These are phyloP conservation scores for Pediacus dermestoides DNA, from an alignment of 2,888 invertebrate species.

Conservation along the genomic window DNA sequence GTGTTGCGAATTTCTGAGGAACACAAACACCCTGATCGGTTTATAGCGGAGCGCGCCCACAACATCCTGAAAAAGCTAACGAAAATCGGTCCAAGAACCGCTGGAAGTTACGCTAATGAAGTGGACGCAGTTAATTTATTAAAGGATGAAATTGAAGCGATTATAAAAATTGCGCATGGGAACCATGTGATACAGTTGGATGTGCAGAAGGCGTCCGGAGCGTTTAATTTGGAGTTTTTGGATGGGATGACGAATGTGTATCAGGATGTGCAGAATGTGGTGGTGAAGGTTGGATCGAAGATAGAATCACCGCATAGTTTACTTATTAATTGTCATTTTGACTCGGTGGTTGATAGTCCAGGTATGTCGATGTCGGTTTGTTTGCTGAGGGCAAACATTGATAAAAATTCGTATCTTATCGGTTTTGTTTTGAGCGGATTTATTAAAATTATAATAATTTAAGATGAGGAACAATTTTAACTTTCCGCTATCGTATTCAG, in stretches of 20 bases:
- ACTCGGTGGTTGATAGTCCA: constrained; percentile 69
- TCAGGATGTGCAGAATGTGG: constrained; percentile 63
- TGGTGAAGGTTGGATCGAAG: constrained; percentile 62
- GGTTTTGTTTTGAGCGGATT: not conserved
- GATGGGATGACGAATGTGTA: constrained; percentile 73
- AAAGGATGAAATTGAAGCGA: constrained; percentile 47
- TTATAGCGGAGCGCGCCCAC: constrained; percentile 64
- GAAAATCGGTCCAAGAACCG: constrained; percentile 59
- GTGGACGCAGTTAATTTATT: constrained; percentile 55
- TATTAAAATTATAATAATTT: not conserved
- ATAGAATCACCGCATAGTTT: constrained; percentile 56
- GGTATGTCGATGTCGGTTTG: constrained; percentile 49
- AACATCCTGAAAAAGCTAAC: constrained; percentile 62
- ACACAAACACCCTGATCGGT: constrained; percentile 47
- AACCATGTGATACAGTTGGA: constrained; percentile 55
- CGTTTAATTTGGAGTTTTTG: constrained; percentile 65
- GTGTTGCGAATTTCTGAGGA: constrained; percentile 51
- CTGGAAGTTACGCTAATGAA: constrained; percentile 68
- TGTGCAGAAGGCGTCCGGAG: constrained; percentile 63
- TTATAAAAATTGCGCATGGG: constrained; percentile 49
- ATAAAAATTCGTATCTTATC: not conserved
- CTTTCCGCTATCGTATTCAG: not conserved
- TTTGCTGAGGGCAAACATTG: not conserved
- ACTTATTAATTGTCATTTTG: constrained; percentile 75
- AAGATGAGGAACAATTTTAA: not conserved